A percentile compares a stretch with the other conserved stretches of the same genome.
phyloP scores from a whole-genome alignment of 2,113 vertebrate species.

The Macquaria australasica region DNA sequence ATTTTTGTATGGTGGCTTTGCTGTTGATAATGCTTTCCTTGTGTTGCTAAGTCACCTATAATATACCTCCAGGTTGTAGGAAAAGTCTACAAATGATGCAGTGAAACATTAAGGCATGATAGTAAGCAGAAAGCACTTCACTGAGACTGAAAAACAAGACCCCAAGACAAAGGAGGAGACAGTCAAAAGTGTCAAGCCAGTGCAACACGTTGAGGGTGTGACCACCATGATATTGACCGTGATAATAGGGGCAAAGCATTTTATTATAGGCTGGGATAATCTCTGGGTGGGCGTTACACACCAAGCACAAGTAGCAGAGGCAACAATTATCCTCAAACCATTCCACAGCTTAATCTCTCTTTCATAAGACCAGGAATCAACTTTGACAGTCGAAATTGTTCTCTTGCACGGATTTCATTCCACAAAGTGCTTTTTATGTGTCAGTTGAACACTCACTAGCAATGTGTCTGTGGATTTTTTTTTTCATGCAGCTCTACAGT shows the following conservation, averaged over 20 bases:
- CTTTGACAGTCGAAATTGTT: slow-evolving; percentile 62
- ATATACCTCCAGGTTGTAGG: not conserved
- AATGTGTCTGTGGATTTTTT: slow-evolving; percentile 2
- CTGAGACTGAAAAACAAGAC: not conserved
- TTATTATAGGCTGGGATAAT: slow-evolving; percentile 66
- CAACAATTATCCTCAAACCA: slow-evolving; percentile 64
- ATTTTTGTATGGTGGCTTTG: not conserved
- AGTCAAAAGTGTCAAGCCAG: slow-evolving; percentile 4
- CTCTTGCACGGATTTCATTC: slow-evolving; percentile 63
- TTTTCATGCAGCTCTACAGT: slow-evolving; percentile 16
- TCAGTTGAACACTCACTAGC: slow-evolving; percentile 11
- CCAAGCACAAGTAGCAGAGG: slow-evolving; percentile 39
- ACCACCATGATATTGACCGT: slow-evolving; percentile 31
- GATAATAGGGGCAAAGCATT: slow-evolving; percentile 59
- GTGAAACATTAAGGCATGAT: not conserved
- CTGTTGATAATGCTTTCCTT: not conserved
- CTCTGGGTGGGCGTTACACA: slow-evolving; percentile 62
- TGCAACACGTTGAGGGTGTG: slow-evolving; percentile 48
- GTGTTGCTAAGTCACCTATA: not conserved
- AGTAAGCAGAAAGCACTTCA: not conserved
- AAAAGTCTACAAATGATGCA: not conserved
- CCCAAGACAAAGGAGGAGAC: slow-evolving; percentile 24
- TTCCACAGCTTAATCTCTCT: slow-evolving; percentile 66
- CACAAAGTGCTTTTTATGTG: slow-evolving; percentile 43
- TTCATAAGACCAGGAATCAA: slow-evolving; percentile 63